A percentile compares a stretch with the other conserved stretches of the same genome.
phyloP scores from a whole-genome alignment of 2,113 vertebrate species.

The Pipa parva region DNA sequence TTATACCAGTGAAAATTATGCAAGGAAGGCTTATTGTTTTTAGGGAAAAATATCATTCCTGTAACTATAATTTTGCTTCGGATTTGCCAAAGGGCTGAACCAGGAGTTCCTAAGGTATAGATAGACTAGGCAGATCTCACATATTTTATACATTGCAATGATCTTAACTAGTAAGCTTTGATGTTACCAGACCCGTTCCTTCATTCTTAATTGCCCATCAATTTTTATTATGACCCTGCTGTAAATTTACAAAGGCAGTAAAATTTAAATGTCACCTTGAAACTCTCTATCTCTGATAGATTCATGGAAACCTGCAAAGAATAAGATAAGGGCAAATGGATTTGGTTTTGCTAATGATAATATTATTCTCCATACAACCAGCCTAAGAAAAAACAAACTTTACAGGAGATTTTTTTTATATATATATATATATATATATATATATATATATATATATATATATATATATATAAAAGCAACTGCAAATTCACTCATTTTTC shows the following conservation, averaged over 20 bases:
- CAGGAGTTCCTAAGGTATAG: not conserved
- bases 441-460: no score
- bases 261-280: conserved; percentile 38
- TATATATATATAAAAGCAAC: no score
- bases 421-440: no score
- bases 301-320: not conserved
- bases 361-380: not conserved
- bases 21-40: no score
- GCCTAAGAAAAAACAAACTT: not conserved
- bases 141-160: not conserved
- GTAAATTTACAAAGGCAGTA: conserved; percentile 21
- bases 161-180: not conserved
- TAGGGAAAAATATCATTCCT: no score
- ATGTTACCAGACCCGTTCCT: not conserved
- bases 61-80: not conserved
- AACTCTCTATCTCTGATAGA: conserved; percentile 9
- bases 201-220: not conserved
- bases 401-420: not conserved
- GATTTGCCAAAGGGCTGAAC: conserved; percentile 12
- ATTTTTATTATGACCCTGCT: conserved; percentile 11
- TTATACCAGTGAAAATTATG: no score
- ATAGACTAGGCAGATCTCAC: not conserved
- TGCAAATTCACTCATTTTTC: not conserved
- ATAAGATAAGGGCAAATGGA: conserved; percentile 9
- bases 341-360: conserved; percentile 4